Percentiles rank a stretch among this genome's conserved stretches.
Evolutionary conservation across 2,113 vertebrate genomes (phyloP).

Genomic region (Himantopus leucocephalus): DNA sequence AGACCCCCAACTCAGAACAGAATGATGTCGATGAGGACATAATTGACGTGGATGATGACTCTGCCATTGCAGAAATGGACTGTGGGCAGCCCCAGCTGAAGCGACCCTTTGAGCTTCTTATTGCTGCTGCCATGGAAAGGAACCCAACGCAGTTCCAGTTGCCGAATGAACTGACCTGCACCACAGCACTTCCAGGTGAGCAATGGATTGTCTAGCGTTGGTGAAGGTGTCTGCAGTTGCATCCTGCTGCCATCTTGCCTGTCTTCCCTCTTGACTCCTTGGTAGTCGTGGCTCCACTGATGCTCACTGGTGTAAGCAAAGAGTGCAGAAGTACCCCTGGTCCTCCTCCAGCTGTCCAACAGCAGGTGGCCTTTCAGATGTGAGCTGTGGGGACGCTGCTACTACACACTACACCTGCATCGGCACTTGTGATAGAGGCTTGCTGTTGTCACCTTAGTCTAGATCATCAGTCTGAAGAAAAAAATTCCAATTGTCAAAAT

Average conservation of each 20-base stretch:
- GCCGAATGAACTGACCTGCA: conserved; percentile 96
- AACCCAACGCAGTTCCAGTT: conserved; percentile 98
- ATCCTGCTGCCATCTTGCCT: not conserved
- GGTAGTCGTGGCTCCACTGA: not conserved
- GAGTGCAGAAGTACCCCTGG: not conserved
- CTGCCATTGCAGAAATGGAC: conserved; percentile 84
- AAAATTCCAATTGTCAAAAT: not conserved
- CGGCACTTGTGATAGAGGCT: not conserved
- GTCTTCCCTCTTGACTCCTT: not conserved
- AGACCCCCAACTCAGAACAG: conserved; percentile 92
- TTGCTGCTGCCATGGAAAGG: conserved; percentile 96
- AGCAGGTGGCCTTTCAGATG: not conserved
- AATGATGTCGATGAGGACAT: conserved; percentile 93
- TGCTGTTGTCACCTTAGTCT: not conserved
- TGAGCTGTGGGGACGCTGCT: not conserved
- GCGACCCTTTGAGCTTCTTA: conserved; percentile 95
- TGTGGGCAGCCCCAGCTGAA: conserved; percentile 87
- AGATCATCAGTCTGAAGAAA: not conserved
- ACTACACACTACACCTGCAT: not conserved
- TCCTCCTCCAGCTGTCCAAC: not conserved
- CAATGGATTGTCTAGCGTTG: not conserved
- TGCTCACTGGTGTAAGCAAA: not conserved
- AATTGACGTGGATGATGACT: conserved; percentile 92
- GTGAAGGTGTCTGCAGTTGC: not conserved
- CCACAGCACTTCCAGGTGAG: conserved; percentile 96